Base-by-base conservation (phyloP, 2,113 vertebrate genomes). In the Anseranas semipalmata region DNA sequence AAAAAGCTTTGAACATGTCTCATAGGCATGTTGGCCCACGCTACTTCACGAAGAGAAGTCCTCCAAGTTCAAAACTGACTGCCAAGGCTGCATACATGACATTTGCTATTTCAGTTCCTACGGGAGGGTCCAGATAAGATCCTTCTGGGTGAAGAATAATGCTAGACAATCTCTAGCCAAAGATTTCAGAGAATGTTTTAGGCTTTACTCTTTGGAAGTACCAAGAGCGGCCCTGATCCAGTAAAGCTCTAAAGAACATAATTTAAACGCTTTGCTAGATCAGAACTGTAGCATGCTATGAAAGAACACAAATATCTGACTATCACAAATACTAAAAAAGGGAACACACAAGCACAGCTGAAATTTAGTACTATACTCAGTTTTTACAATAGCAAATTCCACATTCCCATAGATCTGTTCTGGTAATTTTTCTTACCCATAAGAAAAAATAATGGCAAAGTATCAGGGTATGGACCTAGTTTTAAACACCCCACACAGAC, bases 41-140 rank as follows among this genome's bases (percentile, higher is more conserved):
- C 19, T 45, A 22, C 41, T 85, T 66, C 62, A 90, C 70, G 80
- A 91, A 78, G 90, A 92, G 68, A 90, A 95, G 86, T 75, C 88
- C 91, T 95, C 91, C 93, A 94, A 96, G 86, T 95, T 92, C 90
- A 95, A 87, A 95, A 93, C n/a, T 63, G 53, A 62, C 96, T 97
- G 94, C 96, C 95, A 95, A 96, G 81, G 46, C 94, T 89, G 77
- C 62, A 95, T 73, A 93, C 80, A 85, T 92, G 94, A 96, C 91
- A 95, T 96, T 92, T 92, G 91, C 86, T 92, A 89, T 92, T 97
- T 95, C 53, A 79, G 81, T 85, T 96, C 96, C 94, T 95, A 91
- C 2, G 81, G 92, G 94, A 96, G 74, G 67, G 62, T 85, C 84
- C 76, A 95, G 91, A 95, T 89, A 96, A 95, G 90, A 96, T 96